Evolutionary conservation across 2,797 vertebrate genomes (phyloP).

Genomic region (Periophthalmus magnuspinnatus): DNA sequence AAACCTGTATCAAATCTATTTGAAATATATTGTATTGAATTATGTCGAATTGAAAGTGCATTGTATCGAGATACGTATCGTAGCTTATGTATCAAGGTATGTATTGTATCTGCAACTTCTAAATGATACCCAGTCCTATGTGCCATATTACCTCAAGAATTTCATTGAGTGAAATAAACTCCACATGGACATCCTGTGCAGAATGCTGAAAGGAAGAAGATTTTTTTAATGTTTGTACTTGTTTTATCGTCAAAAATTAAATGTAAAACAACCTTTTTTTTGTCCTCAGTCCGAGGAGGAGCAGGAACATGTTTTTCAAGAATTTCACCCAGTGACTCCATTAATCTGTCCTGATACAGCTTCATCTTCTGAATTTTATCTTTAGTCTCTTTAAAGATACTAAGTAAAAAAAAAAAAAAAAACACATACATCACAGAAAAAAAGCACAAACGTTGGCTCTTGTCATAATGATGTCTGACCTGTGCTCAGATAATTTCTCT

Average conservation of each 20-base stretch:
- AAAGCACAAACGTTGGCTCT: neutral
- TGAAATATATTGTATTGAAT: no score
- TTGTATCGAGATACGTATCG: no score
- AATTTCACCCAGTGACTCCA: slow-evolving; percentile 69
- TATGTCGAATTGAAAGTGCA: no score
- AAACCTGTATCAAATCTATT: no score
- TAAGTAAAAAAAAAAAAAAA: slow-evolving; percentile 21
- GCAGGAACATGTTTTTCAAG: slow-evolving; percentile 72
- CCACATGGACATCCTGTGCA: slow-evolving; percentile 32
- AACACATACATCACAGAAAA: slow-evolving; percentile 1
- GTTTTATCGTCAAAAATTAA: neutral
- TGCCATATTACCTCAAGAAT: slow-evolving; percentile 75
- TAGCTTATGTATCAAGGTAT: no score
- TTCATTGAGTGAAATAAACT: slow-evolving; percentile 73
- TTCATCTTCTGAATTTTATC: slow-evolving; percentile 75
- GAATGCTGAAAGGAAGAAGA: slow-evolving; percentile 53
- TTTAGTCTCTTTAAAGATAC: slow-evolving; percentile 71
- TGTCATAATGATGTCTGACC: slow-evolving; percentile 42
- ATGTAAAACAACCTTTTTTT: slow-evolving; percentile 64
- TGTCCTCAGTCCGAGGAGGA: slow-evolving; percentile 57
- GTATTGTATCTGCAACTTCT: no score
- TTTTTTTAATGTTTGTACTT: neutral
- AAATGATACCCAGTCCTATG: neutral
- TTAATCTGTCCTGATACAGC: slow-evolving; percentile 68
- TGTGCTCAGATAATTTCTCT: slow-evolving; percentile 60